Evolutionary conservation across 1,140 invertebrate species (phyloP), one percentile per base, ranked within the genome.

Genomic region (Tetramorium alpestre): DNA sequence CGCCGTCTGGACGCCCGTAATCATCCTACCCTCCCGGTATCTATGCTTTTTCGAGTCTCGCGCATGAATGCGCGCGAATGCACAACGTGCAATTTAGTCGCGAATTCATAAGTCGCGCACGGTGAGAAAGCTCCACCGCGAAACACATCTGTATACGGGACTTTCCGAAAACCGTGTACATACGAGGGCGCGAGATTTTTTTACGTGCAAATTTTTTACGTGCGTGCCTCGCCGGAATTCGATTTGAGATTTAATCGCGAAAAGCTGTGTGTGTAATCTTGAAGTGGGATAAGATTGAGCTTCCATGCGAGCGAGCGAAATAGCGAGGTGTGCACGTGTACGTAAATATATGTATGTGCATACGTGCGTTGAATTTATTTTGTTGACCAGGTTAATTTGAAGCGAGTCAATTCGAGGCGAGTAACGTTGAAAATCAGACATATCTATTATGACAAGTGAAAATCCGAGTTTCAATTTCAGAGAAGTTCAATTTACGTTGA

Each of bases 1-100:
- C 84, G 62, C 25, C 75, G 60, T 65, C 84, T 67, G 84, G 62
- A 47, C 75, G 62, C 62, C 49, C 28, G 44, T 70, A 70, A 81
- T 69, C 65, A 44, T 13, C n/a, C 49, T 11, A 7, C 54, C 54
- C 3, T 41, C 11, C 6, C 47, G n/a, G 77, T 8, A 56, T 33
- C 49, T 38, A 38, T 38, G 49, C 62, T 56, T 56, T 70, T 56
- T 70, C 78, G 78, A 28, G 16, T 13, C 49, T 81, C 38, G 13
- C 78, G 16, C 51, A 70, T 81, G 65, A 6, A 58, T 58, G 78
- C 78, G 33, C 65, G 64, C 49, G 64, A 70, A 70, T 70, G 64
- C 65, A 58, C 65, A 56, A 25, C 33, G 64, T 70, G 64, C 78
- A 28, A 16, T 41, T 81, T 38, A 81, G 38, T 28, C 25, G 22